Evolutionary conservation across 2,113 vertebrate genomes (phyloP), one percentile per base, ranked within the genome.

Genomic region (Psephotus haematonotus): DNA sequence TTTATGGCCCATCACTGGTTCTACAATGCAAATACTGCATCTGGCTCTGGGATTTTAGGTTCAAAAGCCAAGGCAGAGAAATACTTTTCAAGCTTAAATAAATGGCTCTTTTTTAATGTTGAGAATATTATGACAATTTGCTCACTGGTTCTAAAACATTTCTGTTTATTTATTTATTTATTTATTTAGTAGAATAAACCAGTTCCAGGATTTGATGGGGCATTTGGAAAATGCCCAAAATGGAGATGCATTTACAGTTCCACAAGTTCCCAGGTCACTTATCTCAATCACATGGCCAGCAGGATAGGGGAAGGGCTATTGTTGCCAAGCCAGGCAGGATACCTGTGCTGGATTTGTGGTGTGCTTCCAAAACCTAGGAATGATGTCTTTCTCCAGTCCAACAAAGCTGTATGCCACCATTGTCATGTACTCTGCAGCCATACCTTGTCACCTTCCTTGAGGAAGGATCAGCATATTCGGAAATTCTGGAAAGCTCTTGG

Each of bases 401-500:
- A 57, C 49, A 60, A 57, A 71, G 31, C 27, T 47, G 33, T 68
- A 33, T 1, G 0, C 12, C 6, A 14, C 24, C 8, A 11, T 15
- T 7, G 6, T 80, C 74, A 69, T 41, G 46, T 63, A 13, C 12
- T 77, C n/a, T 29, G 13, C 24, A 53, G 31, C n/a, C 57, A 24
- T 10, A 33, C 9, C 18, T 6, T 23, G 47, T 55, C 67, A 70
- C 59, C 75, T 27, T 22, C 79, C 52, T 88, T 1, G 11, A 69
- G 33, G 59, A 87, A 46, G n/a, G 20, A 25, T 57, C 9, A 9
- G 15, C 9, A 3, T 49, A 68, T 84, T 86, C 74, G 70, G 64
- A 71, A 92, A 85, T 84, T 82, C 71, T 82, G 60, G 89, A 90
- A 96, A 88, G 44, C 22, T 76, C 84, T 93, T 67, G 57, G 39